These are phyloP conservation scores for Crotalus helleri DNA, from an alignment of 2,113 vertebrate genomes.

Conservation along the genomic window DNA sequence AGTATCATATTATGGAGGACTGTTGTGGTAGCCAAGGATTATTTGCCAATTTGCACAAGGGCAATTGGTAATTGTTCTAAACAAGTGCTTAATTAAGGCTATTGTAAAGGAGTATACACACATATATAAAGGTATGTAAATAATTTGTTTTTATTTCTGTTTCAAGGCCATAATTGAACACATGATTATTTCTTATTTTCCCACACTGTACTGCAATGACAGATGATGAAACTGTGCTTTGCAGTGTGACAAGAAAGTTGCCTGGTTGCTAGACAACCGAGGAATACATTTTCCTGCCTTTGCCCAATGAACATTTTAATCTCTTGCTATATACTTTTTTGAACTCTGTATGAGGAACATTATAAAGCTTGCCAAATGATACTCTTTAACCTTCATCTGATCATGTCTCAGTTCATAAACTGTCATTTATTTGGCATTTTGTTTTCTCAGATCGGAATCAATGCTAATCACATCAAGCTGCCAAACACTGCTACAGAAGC, in stretches of 20 bases:
- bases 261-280: neutral
- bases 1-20: neutral
- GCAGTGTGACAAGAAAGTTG: neutral
- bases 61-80: neutral
- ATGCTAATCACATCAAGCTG: conserved; percentile 86
- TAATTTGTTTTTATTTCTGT: neutral
- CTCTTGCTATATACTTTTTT: neutral
- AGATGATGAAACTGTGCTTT: neutral
- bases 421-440: conserved; percentile 3
- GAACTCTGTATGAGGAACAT: neutral
- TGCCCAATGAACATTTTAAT: neutral
- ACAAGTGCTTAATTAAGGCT: neutral
- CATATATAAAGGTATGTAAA: neutral
- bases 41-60: neutral
- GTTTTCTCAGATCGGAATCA: conserved; percentile 88
- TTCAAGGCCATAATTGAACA: neutral
- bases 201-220: neutral
- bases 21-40: neutral
- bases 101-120: neutral
- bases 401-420: conserved; percentile 4
- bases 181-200: neutral
- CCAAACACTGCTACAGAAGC: conserved; percentile 86
- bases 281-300: neutral
- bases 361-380: neutral
- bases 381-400: neutral